Evolutionary conservation across 2,888 invertebrate species (phyloP), one percentile per base, ranked within the genome.

Genomic region (Cephus pulcher): DNA sequence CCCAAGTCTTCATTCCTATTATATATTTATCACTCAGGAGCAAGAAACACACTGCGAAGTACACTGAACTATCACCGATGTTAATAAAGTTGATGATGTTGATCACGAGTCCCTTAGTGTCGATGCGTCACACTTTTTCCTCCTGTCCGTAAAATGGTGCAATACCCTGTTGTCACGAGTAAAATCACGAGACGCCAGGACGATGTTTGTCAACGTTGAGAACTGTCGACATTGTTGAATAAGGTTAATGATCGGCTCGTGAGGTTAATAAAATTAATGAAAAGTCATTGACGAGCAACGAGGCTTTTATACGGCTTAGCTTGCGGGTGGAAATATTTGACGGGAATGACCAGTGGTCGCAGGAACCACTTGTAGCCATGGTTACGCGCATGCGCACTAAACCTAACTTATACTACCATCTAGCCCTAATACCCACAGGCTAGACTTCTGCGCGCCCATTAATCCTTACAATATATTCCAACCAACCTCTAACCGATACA

Each of bases 311-410:
- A 78, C 75, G 34, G 35, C 15, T 75, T 78, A 37, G 37, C 75
- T 73, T 73, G 75, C 75, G 1, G 35, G 73, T 77, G 69, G 33
- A 34, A 76, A 34, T 70, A 80, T 83, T 81, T 76, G 74, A 77
- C 81, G 78, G 81, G 73, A 71, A 34, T 71, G 71, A 9, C 71
- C 71, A 71, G 71, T 34, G 75, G 75, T 74, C 37, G 80, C 80
- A 73, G 40, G 68, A 78, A 79, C 78, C 79, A 78, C 80, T 82
- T 79, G 82, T 83, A 37, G 80, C 79, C 82, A 84, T 82, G 81
- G 84, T 78, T 80, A 85, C 85, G 85, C 80, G 82, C 75, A 75
- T 75, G 85, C 84, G 85, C 56, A 56, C 23, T 56, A 2, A 23
- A 56, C 56, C 56, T 1, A 56, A 56, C 56, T 9, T 56, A 56